These are phyloP conservation scores for Metaphire vulgaris DNA, from an alignment of 1,140 invertebrate genomes.

Conservation along the genomic window DNA sequence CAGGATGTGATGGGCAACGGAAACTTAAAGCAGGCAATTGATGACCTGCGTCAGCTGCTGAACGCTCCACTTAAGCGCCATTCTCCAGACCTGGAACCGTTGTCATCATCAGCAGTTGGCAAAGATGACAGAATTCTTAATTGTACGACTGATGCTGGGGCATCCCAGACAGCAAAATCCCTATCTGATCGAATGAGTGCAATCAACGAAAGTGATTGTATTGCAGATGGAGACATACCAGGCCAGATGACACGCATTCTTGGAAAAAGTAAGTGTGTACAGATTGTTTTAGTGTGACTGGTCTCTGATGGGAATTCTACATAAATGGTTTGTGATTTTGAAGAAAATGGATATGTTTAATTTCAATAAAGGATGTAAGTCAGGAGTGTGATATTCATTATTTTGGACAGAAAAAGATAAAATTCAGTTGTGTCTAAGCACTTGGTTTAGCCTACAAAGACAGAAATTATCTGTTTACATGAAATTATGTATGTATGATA, in stretches of 20 bases:
- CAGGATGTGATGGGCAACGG: neutral
- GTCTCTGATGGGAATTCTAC: too few relatives aligned
- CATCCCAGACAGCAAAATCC: neutral
- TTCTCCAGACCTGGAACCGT: neutral
- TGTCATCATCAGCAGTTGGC: neutral
- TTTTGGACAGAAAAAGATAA: too few relatives aligned
- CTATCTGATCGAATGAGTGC: neutral
- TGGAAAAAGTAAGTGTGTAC: conserved; percentile 13
- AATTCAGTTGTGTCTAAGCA: too few relatives aligned
- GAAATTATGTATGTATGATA: too few relatives aligned
- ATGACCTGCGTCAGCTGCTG: neutral
- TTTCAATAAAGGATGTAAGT: too few relatives aligned
- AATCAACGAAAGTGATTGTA: neutral
- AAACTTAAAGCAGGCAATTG: neutral
- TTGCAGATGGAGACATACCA: neutral
- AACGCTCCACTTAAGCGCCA: neutral
- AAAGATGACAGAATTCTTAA: neutral
- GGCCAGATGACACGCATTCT: neutral
- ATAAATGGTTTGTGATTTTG: too few relatives aligned
- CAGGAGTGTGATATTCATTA: too few relatives aligned
- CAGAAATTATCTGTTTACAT: too few relatives aligned
- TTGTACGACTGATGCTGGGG: neutral
- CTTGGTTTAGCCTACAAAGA: too few relatives aligned
- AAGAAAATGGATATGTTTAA: too few relatives aligned
- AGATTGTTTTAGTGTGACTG: too few relatives aligned